Evolutionary conservation across 2,113 vertebrate species (phyloP), one percentile per base, ranked within the genome.

Genomic region (Nicator chloris): DNA sequence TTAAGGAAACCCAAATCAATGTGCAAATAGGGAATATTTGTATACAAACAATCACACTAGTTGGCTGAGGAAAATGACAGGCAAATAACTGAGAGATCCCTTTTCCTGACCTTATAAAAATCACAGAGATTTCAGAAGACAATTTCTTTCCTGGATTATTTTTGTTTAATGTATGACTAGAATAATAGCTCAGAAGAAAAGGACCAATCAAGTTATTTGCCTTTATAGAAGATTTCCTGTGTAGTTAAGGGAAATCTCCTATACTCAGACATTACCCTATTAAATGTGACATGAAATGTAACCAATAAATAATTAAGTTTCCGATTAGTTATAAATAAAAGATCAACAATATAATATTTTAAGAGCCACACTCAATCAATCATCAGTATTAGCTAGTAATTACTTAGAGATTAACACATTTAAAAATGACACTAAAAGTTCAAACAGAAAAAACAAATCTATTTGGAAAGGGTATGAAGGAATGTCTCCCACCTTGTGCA

Each of bases 251-350:
- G 13, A 79, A 91, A 31, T 68, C 47, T 75, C 33, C 60, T 28
- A 44, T 68, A 28, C 64, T 68, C 64, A 92, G 90, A 63, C 39
- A 82, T 81, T 28, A 44, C 31, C 86, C 56, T 59, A 79, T 92
- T 88, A 93, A 95, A 84, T 64, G 39, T 73, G 76, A 96, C 75
- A 86, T 75, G 79, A 92, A 96, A 92, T 68, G 44, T 44, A 93
- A 95, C 88, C 50, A 77, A 88, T 81, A 94, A 86, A 94, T 91
- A 90, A 95, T 92, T 88, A 92, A 91, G 18, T 53, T 18, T 20
- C 44, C 70, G 56, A 95, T 90, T 92, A 86, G 26, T 64, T 75
- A 83, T 66, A 96, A 95, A 95, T 85, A 94, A 94, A 91, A 78
- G 23, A 96, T 78, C 71, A 92, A 88, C 70, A 92, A 93, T 66